Evolutionary conservation across 1,140 invertebrate species (phyloP).

Genomic region (Saxidomus purpurata): DNA sequence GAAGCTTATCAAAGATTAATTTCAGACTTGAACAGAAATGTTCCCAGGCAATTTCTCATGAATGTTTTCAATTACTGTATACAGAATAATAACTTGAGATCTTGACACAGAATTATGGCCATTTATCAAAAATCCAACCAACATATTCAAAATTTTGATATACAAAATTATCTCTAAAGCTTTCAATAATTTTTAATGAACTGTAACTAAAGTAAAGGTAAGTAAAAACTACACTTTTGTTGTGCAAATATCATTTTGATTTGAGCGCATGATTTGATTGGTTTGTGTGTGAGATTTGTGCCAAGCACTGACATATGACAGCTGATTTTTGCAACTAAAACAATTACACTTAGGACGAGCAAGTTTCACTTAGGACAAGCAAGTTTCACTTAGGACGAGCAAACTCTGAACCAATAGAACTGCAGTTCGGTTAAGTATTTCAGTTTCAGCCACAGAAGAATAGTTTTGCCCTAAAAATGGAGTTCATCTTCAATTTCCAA

Average conservation of each 20-base stretch:
- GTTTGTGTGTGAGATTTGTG: slow-evolving; percentile 12
- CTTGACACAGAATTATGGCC: not conserved
- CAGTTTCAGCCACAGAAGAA: too few species aligned
- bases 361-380: too few species aligned
- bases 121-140: not conserved
- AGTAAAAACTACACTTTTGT: slow-evolving; percentile 9
- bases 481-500: too few species aligned
- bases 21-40: not conserved
- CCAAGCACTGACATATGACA: slow-evolving; percentile 21
- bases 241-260: slow-evolving; percentile 8
- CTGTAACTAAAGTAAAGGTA: not conserved
- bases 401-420: too few species aligned
- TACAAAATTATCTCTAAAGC: not conserved
- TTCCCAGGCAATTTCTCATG: not conserved
- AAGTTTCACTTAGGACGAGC: too few species aligned
- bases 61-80: too few species aligned
- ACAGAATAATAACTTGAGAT: not conserved
- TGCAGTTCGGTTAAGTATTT: too few species aligned
- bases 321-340: slow-evolving; percentile 39
- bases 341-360: too few species aligned
- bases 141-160: not conserved
- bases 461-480: too few species aligned
- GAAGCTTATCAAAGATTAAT: not conserved
- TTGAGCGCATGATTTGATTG: not conserved
- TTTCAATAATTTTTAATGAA: not conserved